Evolutionary conservation across 2,888 invertebrate genomes (phyloP).

Genomic region (Macrosoma leucophasiata): DNA sequence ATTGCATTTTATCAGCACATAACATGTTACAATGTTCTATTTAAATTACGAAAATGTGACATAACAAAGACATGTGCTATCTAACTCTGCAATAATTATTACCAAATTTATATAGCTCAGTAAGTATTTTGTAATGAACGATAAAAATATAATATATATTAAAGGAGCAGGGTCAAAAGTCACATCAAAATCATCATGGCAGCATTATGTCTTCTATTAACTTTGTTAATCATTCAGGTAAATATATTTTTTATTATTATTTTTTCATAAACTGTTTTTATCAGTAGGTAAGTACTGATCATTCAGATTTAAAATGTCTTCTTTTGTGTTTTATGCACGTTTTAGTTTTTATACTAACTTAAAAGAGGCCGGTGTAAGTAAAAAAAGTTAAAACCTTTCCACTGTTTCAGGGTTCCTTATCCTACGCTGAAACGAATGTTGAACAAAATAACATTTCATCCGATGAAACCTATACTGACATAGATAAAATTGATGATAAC

Average conservation of each 20-base stretch:
- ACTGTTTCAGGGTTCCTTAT: slow-evolving; percentile 40
- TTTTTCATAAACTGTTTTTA: no score
- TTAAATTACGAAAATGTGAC: slow-evolving; percentile 6
- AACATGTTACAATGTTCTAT: slow-evolving; percentile 1
- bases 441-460: slow-evolving; percentile 25
- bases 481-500: slow-evolving; percentile 20
- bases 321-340: no score
- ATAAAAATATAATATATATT: slow-evolving; percentile 47
- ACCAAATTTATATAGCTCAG: slow-evolving; percentile 31
- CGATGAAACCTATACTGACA: neutral
- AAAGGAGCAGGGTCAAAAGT: slow-evolving; percentile 21
- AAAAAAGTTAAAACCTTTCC: slow-evolving; percentile 3
- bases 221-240: slow-evolving; percentile 58
- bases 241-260: slow-evolving; percentile 15
- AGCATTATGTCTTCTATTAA: slow-evolving; percentile 45
- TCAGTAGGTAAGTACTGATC: no score
- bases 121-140: slow-evolving; percentile 41
- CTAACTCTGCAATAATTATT: slow-evolving; percentile 26
- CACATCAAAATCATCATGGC: slow-evolving; percentile 43
- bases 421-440: slow-evolving; percentile 32
- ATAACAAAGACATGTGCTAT: slow-evolving; percentile 30
- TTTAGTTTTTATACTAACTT: no score
- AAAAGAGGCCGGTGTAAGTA: no score
- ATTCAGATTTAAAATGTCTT: no score
- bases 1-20: no score